phyloP scores from a whole-genome alignment of 2,888 invertebrate species.

The Aleiodes alternator region DNA sequence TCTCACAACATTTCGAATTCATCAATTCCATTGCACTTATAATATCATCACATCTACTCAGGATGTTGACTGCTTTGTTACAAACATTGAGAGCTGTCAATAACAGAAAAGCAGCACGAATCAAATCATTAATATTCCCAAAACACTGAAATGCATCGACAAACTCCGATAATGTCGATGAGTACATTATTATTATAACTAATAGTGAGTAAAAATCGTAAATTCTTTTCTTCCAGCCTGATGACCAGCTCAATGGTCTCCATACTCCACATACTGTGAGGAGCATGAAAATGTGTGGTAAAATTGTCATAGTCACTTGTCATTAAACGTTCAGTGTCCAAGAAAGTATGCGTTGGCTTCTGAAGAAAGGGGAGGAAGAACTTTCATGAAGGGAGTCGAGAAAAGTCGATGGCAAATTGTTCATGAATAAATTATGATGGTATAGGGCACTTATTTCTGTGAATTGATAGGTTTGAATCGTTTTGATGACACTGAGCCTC shows the following conservation, averaged over 20 bases:
- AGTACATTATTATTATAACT: slow-evolving; percentile 10
- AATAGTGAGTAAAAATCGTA: not conserved
- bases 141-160: slow-evolving; percentile 11
- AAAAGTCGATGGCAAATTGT: too few relatives aligned
- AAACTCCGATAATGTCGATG: slow-evolving; percentile 15
- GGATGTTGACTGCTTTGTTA: slow-evolving; percentile 40
- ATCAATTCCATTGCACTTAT: slow-evolving; percentile 17
- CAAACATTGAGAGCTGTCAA: slow-evolving; percentile 27
- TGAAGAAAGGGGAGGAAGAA: too few relatives aligned
- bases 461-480: too few relatives aligned
- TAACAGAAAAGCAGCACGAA: not conserved
- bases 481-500: too few relatives aligned
- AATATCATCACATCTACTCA: slow-evolving; percentile 40
- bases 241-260: slow-evolving; percentile 44
- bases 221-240: slow-evolving; percentile 31
- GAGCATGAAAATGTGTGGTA: not conserved
- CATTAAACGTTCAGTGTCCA: too few relatives aligned
- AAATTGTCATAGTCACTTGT: too few relatives aligned
- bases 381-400: too few relatives aligned
- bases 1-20: not conserved
- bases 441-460: not conserved
- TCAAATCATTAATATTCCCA: slow-evolving; percentile 12
- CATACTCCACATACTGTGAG: slow-evolving; percentile 45
- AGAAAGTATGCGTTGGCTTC: too few relatives aligned
- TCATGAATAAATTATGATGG: too few relatives aligned